Evolutionary conservation across 2,113 vertebrate genomes (phyloP).

Genomic region (Anhinga rufa): DNA sequence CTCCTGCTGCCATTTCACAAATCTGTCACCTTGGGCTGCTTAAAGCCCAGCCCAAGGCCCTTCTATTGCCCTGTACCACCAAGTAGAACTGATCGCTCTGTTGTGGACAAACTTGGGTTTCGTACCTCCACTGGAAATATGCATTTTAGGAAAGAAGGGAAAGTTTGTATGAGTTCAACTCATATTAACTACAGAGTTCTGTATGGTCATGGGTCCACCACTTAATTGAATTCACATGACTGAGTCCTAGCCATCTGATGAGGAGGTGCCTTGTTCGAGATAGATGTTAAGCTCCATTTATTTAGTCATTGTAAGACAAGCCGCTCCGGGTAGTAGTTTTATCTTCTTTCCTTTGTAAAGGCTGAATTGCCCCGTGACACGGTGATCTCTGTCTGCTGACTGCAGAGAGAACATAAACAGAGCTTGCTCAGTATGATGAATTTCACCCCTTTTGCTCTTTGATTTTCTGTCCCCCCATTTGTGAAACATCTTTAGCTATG

Average conservation of each 20-base stretch:
- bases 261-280: background rate
- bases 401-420: background rate
- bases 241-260: background rate
- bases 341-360: background rate
- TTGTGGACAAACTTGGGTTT: background rate
- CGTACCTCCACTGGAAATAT: background rate
- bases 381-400: background rate
- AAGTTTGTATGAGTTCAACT: background rate
- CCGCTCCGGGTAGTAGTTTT: background rate
- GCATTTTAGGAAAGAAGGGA: background rate
- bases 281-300: background rate
- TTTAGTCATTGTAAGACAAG: background rate
- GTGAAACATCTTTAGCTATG: background rate
- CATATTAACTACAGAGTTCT: background rate
- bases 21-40: background rate
- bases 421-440: background rate
- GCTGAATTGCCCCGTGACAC: background rate
- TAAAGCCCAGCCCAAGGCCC: background rate
- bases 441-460: background rate
- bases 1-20: background rate
- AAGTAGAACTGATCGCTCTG: background rate
- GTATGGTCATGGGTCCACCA: background rate
- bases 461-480: background rate
- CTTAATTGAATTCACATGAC: background rate
- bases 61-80: background rate